phyloP scores from a whole-genome alignment of 2,113 vertebrate species.

The Protobothrops flavoviridis region DNA sequence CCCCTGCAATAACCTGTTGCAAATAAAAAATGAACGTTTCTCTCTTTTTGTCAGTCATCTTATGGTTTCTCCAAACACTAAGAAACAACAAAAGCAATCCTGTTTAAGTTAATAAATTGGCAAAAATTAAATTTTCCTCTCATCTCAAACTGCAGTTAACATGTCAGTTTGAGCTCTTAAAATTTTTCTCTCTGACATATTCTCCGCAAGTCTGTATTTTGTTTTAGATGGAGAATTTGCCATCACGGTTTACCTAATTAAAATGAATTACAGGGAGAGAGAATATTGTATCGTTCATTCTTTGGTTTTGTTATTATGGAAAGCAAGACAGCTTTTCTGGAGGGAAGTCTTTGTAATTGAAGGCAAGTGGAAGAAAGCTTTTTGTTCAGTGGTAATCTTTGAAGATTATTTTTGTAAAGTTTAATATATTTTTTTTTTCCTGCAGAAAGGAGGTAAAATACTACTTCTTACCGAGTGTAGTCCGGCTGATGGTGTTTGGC shows the following conservation, averaged over 20 bases:
- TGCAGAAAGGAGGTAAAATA: slow-evolving; percentile 49
- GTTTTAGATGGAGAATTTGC: accelerated
- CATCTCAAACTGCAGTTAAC: not conserved
- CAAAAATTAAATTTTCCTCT: slow-evolving; percentile 3
- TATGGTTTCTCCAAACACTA: not conserved
- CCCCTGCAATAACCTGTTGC: not conserved
- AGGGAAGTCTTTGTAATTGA: slow-evolving; percentile 41
- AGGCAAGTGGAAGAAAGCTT: not conserved
- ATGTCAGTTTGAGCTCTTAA: not conserved
- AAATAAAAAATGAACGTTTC: not conserved
- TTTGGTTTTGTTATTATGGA: slow-evolving; percentile 32
- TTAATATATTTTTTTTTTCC: slow-evolving; percentile 32
- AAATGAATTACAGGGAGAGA: slow-evolving; percentile 27
- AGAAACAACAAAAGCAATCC: not conserved
- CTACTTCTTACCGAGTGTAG: slow-evolving; percentile 79
- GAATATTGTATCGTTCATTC: slow-evolving; percentile 36
- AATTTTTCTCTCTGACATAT: not conserved
- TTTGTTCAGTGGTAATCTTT: slow-evolving; percentile 44
- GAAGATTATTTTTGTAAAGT: slow-evolving; percentile 54
- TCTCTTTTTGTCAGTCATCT: not conserved
- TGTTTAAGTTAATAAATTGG: not conserved
- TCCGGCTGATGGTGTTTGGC: slow-evolving; percentile 70
- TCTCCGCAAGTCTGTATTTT: not conserved
- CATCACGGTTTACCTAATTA: slow-evolving; percentile 40
- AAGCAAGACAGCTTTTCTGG: slow-evolving; percentile 46